Base-by-base conservation (phyloP, 2,888 invertebrate species). In the Bedellia somnulentella region DNA sequence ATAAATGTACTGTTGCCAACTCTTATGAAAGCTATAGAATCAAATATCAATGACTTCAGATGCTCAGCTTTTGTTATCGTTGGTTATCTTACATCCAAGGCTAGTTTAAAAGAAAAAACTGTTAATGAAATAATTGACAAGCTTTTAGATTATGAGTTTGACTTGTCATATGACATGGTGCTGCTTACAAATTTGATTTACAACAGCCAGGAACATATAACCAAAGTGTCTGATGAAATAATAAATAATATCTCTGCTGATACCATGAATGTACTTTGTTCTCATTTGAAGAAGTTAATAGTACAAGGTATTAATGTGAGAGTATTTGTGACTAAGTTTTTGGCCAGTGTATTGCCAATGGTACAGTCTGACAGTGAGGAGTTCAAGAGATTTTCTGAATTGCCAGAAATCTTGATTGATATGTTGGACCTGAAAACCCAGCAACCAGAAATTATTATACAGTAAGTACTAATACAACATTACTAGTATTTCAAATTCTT, bases 31-130 rank as follows among this genome's bases (percentile, higher is more conserved):
- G 92, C 89, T 0, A 61, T 93, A 10, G 78, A 77, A 11, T 89
- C 89, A 2, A 51, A 78, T 0, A 63, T 84, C 1, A 48, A 77
- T 0, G 90, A 93, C 57, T 90, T 84, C 53, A 79, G 82, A 43
- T 83, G 90, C 1, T 81, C 87, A 1, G 78, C 83, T 0, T 88
- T 86, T 47, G 83, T 92, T 57, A 82, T 93, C 15, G 56, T 85
- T 0, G 85, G 86, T 0, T 85, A 85, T 47, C 50, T 93, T 9
- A 67, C 85, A 1, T 73, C 80, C 0, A 87, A 86, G 61, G 73
- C 81, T 0, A 77, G 67, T 27, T 49, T 93, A 2, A 73, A 87
- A 37, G 64, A 79, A 33, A 78, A 76, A 9, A 59, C 91, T 1
- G 50, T 89, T 1, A 64, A 79, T 18, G 83, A 82, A 35, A 67